A percentile compares a stretch with the other conserved stretches of the same genome.
Conservation (phyloP, 2,888 invertebrate genomes). For the Apamea sordens region DNA sequence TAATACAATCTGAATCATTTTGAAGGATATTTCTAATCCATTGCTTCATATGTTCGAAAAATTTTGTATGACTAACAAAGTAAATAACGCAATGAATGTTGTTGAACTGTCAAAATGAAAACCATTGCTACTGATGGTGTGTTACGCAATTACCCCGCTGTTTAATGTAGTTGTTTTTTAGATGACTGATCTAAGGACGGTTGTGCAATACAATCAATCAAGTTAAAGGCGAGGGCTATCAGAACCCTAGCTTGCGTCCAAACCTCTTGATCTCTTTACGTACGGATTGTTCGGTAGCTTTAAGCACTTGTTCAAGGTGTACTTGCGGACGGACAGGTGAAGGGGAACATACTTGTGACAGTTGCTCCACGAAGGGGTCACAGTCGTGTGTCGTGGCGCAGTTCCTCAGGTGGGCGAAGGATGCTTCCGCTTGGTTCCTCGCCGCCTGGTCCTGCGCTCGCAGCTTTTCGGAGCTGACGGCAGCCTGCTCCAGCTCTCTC, state of each 20-base stretch:
- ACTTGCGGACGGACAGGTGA: neutral
- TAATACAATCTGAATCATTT: too few species aligned
- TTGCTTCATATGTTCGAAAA: too few species aligned
- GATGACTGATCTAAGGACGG: neutral
- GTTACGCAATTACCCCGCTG: too few species aligned
- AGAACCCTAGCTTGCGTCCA: slow-evolving; percentile 34
- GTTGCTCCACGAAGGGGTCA: slow-evolving; percentile 45
- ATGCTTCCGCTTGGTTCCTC: slow-evolving; percentile 30
- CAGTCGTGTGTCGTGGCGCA: slow-evolving; percentile 25
- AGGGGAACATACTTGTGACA: slow-evolving; percentile 50
- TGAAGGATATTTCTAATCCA: too few species aligned
- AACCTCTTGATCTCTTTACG: slow-evolving; percentile 36
- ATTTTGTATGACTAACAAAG: too few species aligned
- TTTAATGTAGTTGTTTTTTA: too few species aligned
- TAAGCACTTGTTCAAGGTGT: slow-evolving; percentile 6
- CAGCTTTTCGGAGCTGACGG: slow-evolving; percentile 43
- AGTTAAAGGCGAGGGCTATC: neutral
- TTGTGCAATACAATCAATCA: neutral
- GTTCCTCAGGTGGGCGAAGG: slow-evolving; percentile 49
- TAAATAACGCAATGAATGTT: too few species aligned
- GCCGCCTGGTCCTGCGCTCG: slow-evolving; percentile 55
- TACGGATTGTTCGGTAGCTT: slow-evolving; percentile 9
- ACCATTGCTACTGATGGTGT: too few species aligned
- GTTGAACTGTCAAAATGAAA: too few species aligned
- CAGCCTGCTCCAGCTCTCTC: slow-evolving; percentile 10